Conservation (phyloP, 2,888 invertebrate genomes). For the Cybosia mesomella region DNA sequence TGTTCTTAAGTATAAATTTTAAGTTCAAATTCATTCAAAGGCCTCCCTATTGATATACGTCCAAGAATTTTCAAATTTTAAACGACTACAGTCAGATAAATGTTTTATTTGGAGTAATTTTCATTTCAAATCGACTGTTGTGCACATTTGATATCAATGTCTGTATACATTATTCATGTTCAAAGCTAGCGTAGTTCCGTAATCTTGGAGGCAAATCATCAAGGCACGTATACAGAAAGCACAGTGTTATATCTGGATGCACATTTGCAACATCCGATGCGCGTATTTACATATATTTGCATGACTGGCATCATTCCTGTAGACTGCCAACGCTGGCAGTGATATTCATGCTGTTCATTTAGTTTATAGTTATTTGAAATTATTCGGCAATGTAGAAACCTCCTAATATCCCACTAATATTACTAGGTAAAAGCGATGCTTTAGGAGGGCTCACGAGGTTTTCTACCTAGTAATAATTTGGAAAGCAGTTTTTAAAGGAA, state of each 20-base stretch:
- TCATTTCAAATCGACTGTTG: not conserved
- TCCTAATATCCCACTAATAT: too few species aligned
- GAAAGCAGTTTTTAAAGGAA: too few species aligned
- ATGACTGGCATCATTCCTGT: slow-evolving; percentile 41
- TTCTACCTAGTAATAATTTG: too few species aligned
- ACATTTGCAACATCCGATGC: slow-evolving; percentile 33
- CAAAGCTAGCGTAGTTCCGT: slow-evolving; percentile 5
- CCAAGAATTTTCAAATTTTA: not conserved
- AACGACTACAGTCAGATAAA: not conserved
- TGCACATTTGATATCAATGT: slow-evolving; percentile 5
- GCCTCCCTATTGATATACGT: too few species aligned
- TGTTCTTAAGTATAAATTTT: too few species aligned
- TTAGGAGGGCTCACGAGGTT: too few species aligned
- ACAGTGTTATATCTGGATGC: slow-evolving; percentile 20
- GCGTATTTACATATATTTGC: slow-evolving; percentile 56
- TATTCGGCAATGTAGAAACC: not conserved
- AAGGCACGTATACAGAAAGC: slow-evolving; percentile 38
- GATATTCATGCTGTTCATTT: slow-evolving; percentile 16
- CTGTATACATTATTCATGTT: slow-evolving; percentile 11
- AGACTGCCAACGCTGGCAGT: slow-evolving; percentile 13
- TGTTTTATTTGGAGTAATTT: not conserved
- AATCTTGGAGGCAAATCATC: slow-evolving; percentile 35
- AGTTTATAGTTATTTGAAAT: slow-evolving; percentile 14
- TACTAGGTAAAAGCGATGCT: too few species aligned
- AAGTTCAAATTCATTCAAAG: too few species aligned